Evolutionary conservation across 1,140 invertebrate genomes (phyloP).

Genomic region (Acromyrmex heyeri): DNA sequence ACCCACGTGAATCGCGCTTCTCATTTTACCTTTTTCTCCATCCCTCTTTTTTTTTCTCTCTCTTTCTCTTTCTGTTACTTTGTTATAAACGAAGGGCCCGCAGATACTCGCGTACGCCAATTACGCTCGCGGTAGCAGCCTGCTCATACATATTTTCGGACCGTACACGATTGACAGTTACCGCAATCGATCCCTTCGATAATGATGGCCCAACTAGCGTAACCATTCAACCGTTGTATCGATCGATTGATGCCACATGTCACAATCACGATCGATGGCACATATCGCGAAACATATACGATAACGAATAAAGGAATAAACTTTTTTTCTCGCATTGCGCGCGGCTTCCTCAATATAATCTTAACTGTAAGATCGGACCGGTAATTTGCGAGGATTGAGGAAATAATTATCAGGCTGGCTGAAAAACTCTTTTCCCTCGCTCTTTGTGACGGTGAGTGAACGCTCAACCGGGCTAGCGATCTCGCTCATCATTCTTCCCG

Average conservation of each 20-base stretch:
- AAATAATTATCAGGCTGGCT: conserved; percentile 36
- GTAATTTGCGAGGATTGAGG: conserved; percentile 19
- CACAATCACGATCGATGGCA: background rate
- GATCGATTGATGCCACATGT: conserved; percentile 28
- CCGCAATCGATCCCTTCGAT: conserved; percentile 19
- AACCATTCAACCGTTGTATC: background rate
- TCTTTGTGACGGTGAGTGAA: background rate
- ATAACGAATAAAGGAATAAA: background rate
- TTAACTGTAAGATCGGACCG: background rate
- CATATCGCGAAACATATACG: background rate
- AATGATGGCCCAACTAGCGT: conserved; percentile 38
- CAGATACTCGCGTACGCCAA: conserved; percentile 69
- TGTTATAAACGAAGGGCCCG: background rate
- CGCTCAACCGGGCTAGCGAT: conserved; percentile 5
- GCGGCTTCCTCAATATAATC: background rate
- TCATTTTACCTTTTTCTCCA: conserved; percentile 10
- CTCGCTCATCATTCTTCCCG: conserved; percentile 41
- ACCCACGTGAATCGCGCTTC: background rate
- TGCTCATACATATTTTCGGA: conserved; percentile 55
- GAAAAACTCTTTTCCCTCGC: conserved; percentile 4
- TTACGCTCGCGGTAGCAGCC: conserved; percentile 77
- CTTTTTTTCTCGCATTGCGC: background rate
- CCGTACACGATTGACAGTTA: conserved; percentile 2
- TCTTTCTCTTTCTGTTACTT: conserved; percentile 45
- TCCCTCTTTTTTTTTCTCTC: background rate